Evolutionary conservation across 37 sponge, comb jelly and placozoan genomes (phyloP).

Genomic region (Diacarnus erythraeanus): DNA sequence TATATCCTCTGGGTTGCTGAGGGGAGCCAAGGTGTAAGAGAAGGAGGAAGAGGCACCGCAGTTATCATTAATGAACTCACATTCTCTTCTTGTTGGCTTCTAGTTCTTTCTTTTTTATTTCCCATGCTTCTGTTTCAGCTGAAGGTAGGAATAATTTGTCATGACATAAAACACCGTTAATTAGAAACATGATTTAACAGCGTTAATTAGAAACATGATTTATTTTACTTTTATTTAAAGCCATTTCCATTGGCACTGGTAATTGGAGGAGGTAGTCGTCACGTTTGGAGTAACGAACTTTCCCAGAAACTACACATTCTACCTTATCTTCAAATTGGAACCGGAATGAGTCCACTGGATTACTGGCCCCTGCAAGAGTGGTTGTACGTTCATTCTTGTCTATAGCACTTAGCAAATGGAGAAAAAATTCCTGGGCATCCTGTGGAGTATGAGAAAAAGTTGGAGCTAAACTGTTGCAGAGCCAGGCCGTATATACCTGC

Average conservation of each 20-base stretch:
- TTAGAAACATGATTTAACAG: neutral
- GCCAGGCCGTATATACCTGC: conserved; percentile 39
- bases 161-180: neutral
- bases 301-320: conserved; percentile 62
- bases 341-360: conserved; percentile 51
- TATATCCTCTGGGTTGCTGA: conserved; percentile 71
- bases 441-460: conserved; percentile 4
- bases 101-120: conserved; percentile 56
- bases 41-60: neutral
- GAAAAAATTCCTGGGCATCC: conserved; percentile 89
- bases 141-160: neutral
- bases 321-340: conserved; percentile 84
- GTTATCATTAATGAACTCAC: too few relatives aligned
- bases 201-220: too few relatives aligned
- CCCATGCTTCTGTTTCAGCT: conserved; percentile 70
- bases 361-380: conserved; percentile 5
- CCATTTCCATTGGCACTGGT: conserved; percentile 77
- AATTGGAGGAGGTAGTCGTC: conserved; percentile 64
- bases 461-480: neutral
- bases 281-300: conserved; percentile 71
- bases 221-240: conserved; percentile 68
- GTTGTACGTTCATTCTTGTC: conserved; percentile 42
- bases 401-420: conserved; percentile 71
- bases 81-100: conserved; percentile 77
- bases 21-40: neutral